Percentiles rank a stretch among this genome's conserved stretches.
Evolutionary conservation across 2,797 vertebrate species (phyloP).

Genomic region (Leptatherina wallacei): DNA sequence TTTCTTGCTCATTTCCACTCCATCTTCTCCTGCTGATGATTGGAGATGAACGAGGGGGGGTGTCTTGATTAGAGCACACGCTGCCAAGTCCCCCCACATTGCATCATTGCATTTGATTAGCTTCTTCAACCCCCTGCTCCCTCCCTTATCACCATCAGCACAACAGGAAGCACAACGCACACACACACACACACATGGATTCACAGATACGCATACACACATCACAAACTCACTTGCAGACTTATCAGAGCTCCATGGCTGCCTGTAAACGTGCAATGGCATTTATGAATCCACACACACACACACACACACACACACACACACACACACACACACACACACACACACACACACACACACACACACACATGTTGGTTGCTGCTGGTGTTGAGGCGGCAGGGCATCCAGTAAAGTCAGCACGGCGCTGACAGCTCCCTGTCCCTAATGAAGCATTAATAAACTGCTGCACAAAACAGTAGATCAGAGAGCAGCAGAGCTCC

Average conservation of each 20-base stretch:
- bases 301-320: constrained; percentile 12
- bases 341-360: constrained; percentile 8
- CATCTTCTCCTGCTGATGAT: constrained; percentile 41
- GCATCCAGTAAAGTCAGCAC: constrained; percentile 64
- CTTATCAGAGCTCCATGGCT: constrained; percentile 48
- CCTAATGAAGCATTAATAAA: constrained; percentile 84
- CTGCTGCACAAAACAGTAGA: constrained; percentile 70
- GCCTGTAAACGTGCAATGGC: constrained; percentile 33
- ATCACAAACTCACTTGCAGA: constrained; percentile 49
- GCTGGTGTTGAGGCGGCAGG: constrained; percentile 40
- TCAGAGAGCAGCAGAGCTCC: constrained; percentile 65
- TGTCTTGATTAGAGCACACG: constrained; percentile 70
- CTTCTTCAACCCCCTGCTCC: constrained; percentile 60
- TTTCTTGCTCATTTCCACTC: constrained; percentile 6
- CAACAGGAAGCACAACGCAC: constrained; percentile 53
- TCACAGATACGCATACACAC: constrained; percentile 18
- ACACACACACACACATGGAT: background rate
- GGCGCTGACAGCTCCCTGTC: constrained; percentile 72
- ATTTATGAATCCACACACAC: constrained; percentile 23
- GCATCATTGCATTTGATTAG: constrained; percentile 79
- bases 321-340: constrained; percentile 17
- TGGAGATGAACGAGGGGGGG: constrained; percentile 1
- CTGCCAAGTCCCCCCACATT: constrained; percentile 57
- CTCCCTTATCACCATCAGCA: constrained; percentile 61
- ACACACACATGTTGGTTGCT: constrained; percentile 28